phyloP scores from a whole-genome alignment of 2,113 vertebrate species.

The Tiliqua scincoides region DNA sequence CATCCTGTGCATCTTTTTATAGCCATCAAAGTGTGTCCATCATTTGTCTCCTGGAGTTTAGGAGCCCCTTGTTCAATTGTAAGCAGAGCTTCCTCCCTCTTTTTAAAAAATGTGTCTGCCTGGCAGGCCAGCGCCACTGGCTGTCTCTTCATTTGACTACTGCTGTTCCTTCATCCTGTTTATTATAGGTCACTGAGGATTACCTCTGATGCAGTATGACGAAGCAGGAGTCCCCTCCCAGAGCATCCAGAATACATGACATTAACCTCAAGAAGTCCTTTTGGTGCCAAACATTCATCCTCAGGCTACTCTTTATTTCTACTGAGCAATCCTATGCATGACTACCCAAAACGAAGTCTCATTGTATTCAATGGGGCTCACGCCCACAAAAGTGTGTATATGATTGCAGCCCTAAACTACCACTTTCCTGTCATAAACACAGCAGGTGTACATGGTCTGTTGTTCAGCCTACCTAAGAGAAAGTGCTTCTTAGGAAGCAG shows the following conservation, averaged over 20 bases:
- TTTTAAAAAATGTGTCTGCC: constrained; percentile 61
- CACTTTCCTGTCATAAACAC: constrained; percentile 11
- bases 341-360: no score
- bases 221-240: constrained; percentile 49
- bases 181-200: constrained; percentile 58
- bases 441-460: neutral
- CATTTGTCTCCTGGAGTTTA: constrained; percentile 61
- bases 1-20: constrained; percentile 68
- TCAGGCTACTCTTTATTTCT: neutral
- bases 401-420: neutral
- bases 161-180: constrained; percentile 78
- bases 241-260: constrained; percentile 63
- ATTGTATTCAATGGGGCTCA: no score
- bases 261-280: constrained; percentile 52
- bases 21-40: constrained; percentile 35
- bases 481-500: neutral
- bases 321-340: no score
- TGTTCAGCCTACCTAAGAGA: neutral
- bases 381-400: no score
- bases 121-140: constrained; percentile 62
- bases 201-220: constrained; percentile 27
- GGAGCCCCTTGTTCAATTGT: constrained; percentile 65
- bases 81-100: constrained; percentile 74
- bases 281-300: constrained; percentile 46
- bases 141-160: constrained; percentile 56